Evolutionary conservation across 2,888 invertebrate genomes (phyloP).

Genomic region (Thyatira batis): DNA sequence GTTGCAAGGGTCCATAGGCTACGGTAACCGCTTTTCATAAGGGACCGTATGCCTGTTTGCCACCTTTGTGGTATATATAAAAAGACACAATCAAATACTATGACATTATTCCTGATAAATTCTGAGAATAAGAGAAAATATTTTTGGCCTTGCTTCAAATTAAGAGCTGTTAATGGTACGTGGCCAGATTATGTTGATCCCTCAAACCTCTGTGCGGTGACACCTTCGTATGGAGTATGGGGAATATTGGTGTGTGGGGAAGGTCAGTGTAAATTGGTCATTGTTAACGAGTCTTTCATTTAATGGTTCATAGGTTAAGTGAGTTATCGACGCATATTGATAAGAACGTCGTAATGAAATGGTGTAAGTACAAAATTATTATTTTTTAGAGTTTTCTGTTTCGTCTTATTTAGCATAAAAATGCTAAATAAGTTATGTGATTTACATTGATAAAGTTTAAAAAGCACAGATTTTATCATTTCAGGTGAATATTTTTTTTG

Average conservation of each 20-base stretch:
- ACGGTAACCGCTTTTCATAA: too few species aligned
- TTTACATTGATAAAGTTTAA: constrained; percentile 3
- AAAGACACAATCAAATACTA: too few species aligned
- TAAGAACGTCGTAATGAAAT: constrained; percentile 33
- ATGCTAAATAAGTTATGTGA: neutral
- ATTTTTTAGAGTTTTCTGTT: neutral
- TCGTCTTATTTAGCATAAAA: too few species aligned
- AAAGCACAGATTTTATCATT: too few species aligned
- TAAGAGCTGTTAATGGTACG: neutral
- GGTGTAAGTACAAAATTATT: constrained; percentile 30
- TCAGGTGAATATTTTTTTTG: too few species aligned
- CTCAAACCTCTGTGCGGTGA: neutral
- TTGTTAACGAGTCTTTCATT: constrained; percentile 53
- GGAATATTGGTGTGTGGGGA: constrained; percentile 1
- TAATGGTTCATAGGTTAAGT: constrained; percentile 53
- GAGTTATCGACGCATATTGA: constrained; percentile 59
- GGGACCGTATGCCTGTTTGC: too few species aligned
- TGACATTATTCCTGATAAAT: neutral
- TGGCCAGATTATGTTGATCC: neutral
- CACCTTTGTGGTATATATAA: too few species aligned
- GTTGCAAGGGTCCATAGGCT: too few species aligned
- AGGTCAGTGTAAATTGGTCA: constrained; percentile 37
- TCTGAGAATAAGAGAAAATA: neutral
- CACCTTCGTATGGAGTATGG: neutral
- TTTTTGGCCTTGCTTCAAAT: neutral